Conservation (phyloP, 2,888 invertebrate genomes). For the Sepioteuthis lessoniana region DNA sequence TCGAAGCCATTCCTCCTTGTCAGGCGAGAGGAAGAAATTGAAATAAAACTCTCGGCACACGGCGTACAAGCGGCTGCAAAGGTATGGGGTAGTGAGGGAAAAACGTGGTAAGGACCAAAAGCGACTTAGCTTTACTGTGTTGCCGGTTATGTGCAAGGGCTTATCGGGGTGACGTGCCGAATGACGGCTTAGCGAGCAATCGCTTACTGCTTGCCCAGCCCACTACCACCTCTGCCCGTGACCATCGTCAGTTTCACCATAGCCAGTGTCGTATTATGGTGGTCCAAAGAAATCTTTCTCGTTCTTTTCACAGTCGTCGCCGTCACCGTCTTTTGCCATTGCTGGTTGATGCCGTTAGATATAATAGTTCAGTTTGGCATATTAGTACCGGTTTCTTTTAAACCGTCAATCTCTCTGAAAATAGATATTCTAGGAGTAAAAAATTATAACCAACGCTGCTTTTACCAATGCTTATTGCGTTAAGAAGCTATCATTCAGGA, state of each 20-base stretch:
- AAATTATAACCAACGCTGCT: too few relatives aligned
- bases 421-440: too few relatives aligned
- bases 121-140: background rate
- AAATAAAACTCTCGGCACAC: background rate
- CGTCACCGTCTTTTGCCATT: background rate
- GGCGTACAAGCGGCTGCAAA: background rate
- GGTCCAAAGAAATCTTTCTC: background rate
- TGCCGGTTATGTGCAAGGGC: slow-evolving; percentile 15
- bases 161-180: background rate
- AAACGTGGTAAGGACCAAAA: background rate
- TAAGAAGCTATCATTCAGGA: too few relatives aligned
- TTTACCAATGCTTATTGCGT: too few relatives aligned
- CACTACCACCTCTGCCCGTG: background rate
- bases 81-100: background rate
- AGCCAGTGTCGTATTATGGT: background rate
- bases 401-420: too few relatives aligned
- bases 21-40: slow-evolving; percentile 21
- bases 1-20: slow-evolving; percentile 20
- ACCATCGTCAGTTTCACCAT: background rate
- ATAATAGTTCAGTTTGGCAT: background rate
- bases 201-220: background rate
- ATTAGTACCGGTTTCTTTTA: background rate
- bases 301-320: background rate
- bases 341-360: background rate
- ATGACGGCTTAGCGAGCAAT: background rate